A percentile compares a stretch with the other conserved stretches of the same genome.
phyloP scores from a whole-genome alignment of 2,888 invertebrate genomes.

The Horisme vitalbata region DNA sequence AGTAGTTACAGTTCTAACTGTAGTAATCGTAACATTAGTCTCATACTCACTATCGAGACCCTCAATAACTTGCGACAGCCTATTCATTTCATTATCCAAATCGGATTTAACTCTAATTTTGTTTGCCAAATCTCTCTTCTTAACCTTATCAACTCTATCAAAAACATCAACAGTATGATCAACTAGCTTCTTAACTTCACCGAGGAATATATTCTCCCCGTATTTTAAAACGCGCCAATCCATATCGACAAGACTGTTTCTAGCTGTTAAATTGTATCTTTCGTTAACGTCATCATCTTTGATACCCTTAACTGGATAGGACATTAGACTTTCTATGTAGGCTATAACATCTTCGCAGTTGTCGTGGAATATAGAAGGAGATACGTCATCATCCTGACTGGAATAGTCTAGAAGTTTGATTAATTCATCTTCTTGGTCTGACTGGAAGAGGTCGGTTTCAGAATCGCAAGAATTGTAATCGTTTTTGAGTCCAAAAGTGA shows the following conservation, averaged over 20 bases:
- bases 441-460: constrained; percentile 89
- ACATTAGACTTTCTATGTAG: constrained; percentile 66
- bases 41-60: constrained; percentile 63
- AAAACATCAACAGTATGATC: constrained; percentile 59
- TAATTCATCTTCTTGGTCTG: constrained; percentile 90
- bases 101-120: constrained; percentile 60
- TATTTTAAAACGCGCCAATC: constrained; percentile 77
- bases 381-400: constrained; percentile 84
- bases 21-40: constrained; percentile 43
- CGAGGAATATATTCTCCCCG: constrained; percentile 74
- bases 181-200: constrained; percentile 68
- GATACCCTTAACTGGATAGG: constrained; percentile 40
- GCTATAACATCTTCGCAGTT: constrained; percentile 71
- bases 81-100: constrained; percentile 73
- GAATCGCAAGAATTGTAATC: constrained; percentile 82
- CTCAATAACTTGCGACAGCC: constrained; percentile 71
- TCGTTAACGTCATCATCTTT: constrained; percentile 64
- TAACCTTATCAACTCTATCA: constrained; percentile 54
- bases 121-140: constrained; percentile 52
- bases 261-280: constrained; percentile 66
- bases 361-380: constrained; percentile 72
- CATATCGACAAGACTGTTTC: constrained; percentile 71
- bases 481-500: constrained; percentile 44
- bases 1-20: constrained; percentile 40
- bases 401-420: constrained; percentile 88